Percentiles rank a stretch among this genome's conserved stretches.
These are phyloP conservation scores for Hirtodrosophila duncani DNA, from an alignment of 2,888 invertebrate genomes.

Conservation along the genomic window DNA sequence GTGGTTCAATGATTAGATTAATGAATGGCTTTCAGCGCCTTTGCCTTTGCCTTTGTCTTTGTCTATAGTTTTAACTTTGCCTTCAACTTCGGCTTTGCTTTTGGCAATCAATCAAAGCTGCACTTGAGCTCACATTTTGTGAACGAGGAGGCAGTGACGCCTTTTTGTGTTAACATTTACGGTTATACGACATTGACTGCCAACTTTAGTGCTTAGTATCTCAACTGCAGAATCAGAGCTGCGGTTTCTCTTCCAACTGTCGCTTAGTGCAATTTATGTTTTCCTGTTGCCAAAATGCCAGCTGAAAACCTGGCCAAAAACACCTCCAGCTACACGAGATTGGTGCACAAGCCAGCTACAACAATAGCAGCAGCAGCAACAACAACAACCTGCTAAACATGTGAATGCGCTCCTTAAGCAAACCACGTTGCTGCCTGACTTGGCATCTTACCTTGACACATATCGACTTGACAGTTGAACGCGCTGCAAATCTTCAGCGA, in stretches of 20 bases:
- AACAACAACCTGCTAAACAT: slow-evolving; percentile 26
- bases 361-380: background rate
- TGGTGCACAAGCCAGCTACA: background rate
- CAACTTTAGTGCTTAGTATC: too few species aligned
- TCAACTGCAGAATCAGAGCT: slow-evolving; percentile 1
- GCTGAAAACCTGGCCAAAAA: slow-evolving; percentile 25
- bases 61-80: slow-evolving; percentile 55
- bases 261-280: slow-evolving; percentile 65
- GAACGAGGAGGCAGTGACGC: background rate
- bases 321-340: slow-evolving; percentile 35
- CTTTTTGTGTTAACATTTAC: slow-evolving; percentile 23
- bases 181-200: slow-evolving; percentile 25
- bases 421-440: slow-evolving; percentile 32
- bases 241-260: slow-evolving; percentile 49
- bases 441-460: slow-evolving; percentile 65
- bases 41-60: slow-evolving; percentile 14
- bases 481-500: slow-evolving; percentile 14
- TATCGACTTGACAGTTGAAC: slow-evolving; percentile 55
- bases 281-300: slow-evolving; percentile 57
- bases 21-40: slow-evolving; percentile 66
- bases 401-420: slow-evolving; percentile 4
- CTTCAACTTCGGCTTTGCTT: slow-evolving; percentile 40
- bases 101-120: slow-evolving; percentile 28
- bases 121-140: too few species aligned
- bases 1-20: slow-evolving; percentile 70